phyloP scores from a whole-genome alignment of 2,113 vertebrate species.

The Ciconia stormi region DNA sequence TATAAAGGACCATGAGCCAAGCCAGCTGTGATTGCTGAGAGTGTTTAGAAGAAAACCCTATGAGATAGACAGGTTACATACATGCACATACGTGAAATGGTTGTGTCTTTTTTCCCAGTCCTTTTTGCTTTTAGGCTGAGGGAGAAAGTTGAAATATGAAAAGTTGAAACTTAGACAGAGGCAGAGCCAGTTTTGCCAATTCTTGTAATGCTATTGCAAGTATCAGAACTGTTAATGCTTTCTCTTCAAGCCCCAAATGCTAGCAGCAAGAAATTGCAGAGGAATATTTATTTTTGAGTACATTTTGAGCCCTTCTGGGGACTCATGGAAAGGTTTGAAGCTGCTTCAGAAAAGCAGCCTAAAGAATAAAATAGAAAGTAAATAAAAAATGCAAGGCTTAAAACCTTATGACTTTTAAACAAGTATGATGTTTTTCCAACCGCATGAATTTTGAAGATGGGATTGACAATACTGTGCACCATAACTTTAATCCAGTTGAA shows the following conservation, averaged over 20 bases:
- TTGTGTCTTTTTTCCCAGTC: background rate
- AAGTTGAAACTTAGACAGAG: background rate
- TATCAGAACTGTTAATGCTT: background rate
- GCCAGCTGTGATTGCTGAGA: background rate
- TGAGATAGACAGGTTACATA: background rate
- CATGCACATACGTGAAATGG: background rate
- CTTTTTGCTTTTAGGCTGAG: background rate
- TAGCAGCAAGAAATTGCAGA: background rate
- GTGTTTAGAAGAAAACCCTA: background rate
- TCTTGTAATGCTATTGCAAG: background rate
- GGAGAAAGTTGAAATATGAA: background rate
- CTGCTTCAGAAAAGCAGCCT: background rate
- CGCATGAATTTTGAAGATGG: background rate
- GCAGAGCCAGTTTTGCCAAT: background rate
- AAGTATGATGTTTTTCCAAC: background rate
- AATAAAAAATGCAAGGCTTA: background rate
- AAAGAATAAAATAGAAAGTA: background rate
- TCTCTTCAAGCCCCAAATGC: background rate
- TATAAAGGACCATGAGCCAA: background rate
- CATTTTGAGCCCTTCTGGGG: background rate
- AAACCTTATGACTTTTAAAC: background rate
- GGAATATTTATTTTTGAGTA: background rate
- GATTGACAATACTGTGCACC: background rate
- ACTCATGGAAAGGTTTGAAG: background rate
- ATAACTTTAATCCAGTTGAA: background rate